Evolutionary conservation across 2,113 vertebrate species (phyloP).

Genomic region (Hassar affinis): DNA sequence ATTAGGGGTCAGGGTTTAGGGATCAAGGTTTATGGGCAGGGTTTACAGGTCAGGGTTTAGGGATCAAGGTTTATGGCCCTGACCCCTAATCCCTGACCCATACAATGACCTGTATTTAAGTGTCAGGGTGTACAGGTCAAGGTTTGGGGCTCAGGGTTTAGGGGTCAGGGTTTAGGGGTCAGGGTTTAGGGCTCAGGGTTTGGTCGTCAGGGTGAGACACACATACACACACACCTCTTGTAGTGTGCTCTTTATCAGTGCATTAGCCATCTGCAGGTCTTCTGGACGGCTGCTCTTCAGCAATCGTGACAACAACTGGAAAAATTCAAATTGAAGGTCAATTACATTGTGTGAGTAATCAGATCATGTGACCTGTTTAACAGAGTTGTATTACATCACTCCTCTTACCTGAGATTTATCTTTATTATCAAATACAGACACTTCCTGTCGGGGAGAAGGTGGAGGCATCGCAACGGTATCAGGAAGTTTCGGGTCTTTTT

Average conservation of each 20-base stretch:
- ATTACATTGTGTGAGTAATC: neutral
- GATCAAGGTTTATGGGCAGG: slow-evolving; percentile 39
- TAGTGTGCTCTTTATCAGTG: slow-evolving; percentile 84
- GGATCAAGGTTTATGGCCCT: too few relatives aligned
- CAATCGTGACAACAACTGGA: slow-evolving; percentile 79
- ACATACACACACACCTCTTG: slow-evolving; percentile 75
- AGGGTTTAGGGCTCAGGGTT: too few relatives aligned
- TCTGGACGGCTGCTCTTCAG: slow-evolving; percentile 81
- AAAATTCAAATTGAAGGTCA: neutral
- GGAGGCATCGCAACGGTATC: slow-evolving; percentile 79
- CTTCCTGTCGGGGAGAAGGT: slow-evolving; percentile 77
- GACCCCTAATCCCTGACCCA: too few relatives aligned
- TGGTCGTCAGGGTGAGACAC: slow-evolving; percentile 51
- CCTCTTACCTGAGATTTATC: slow-evolving; percentile 83
- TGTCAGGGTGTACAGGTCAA: too few relatives aligned
- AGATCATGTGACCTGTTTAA: neutral
- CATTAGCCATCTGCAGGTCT: slow-evolving; percentile 87
- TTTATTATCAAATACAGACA: slow-evolving; percentile 86
- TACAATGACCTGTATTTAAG: too few relatives aligned
- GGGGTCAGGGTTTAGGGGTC: too few relatives aligned
- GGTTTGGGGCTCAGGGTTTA: too few relatives aligned
- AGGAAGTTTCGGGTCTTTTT: slow-evolving; percentile 83
- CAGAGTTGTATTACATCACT: neutral
- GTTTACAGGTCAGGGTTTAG: neutral
- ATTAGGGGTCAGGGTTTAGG: neutral